Percentiles rank a stretch among this genome's conserved stretches.
Evolutionary conservation across 1,140 invertebrate species (phyloP).

Genomic region (Drosophila subpulchrella): DNA sequence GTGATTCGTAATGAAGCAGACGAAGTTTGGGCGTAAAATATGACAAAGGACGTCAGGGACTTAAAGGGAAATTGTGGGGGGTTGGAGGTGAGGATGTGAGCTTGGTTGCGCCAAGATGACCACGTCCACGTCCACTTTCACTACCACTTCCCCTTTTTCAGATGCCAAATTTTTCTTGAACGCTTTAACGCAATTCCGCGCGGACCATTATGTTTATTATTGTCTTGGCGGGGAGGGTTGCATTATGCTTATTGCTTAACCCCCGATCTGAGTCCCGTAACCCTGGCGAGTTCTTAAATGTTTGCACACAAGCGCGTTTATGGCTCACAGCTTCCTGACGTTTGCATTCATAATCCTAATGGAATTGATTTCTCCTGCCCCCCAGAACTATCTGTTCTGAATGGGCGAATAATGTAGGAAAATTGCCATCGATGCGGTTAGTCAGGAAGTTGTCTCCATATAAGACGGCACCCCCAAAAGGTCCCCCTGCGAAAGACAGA

Average conservation of each 20-base stretch:
- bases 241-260: constrained; percentile 76
- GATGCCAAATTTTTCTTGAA: constrained; percentile 35
- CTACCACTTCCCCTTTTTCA: constrained; percentile 10
- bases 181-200: constrained; percentile 68
- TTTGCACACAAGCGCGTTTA: constrained; percentile 82
- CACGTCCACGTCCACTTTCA: constrained; percentile 30
- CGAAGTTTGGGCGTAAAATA: constrained; percentile 54
- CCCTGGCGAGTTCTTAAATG: constrained; percentile 54
- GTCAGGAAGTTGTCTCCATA: constrained; percentile 43
- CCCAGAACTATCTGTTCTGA: constrained; percentile 31
- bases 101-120: constrained; percentile 19
- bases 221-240: constrained; percentile 57
- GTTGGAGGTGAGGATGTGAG: constrained; percentile 22
- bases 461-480: constrained; percentile 23
- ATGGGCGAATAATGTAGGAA: constrained; percentile 70
- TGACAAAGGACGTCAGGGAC: constrained; percentile 62
- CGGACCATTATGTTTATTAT: constrained; percentile 77
- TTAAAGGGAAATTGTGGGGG: constrained; percentile 35
- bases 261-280: constrained; percentile 15
- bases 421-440: constrained; percentile 67
- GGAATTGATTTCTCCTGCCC: constrained; percentile 68
- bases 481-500: neutral
- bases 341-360: constrained; percentile 83
- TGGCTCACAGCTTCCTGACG: constrained; percentile 70
- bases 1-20: constrained; percentile 69